Evolutionary conservation across 1,140 invertebrate genomes (phyloP).

Genomic region (Anoplolepis gracilipes): DNA sequence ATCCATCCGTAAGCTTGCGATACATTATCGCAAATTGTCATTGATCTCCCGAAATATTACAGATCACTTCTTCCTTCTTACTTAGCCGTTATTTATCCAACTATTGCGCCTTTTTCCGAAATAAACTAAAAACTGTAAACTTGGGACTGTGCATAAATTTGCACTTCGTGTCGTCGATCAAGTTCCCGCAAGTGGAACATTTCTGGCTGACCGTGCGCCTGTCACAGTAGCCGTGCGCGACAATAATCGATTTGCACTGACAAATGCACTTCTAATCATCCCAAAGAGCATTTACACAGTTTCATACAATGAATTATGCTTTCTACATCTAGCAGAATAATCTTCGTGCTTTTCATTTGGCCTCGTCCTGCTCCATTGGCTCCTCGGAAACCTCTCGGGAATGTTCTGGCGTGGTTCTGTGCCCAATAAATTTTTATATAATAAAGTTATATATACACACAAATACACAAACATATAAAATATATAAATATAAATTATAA

Average conservation of each 20-base stretch:
- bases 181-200: neutral
- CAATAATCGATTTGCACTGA: slow-evolving; percentile 34
- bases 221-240: slow-evolving; percentile 13
- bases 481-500: neutral
- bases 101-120: neutral
- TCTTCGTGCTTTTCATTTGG: slow-evolving; percentile 81
- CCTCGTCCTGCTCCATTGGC: slow-evolving; percentile 94
- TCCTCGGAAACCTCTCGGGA: slow-evolving; percentile 91
- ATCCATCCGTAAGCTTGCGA: neutral
- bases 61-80: slow-evolving; percentile 56
- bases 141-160: slow-evolving; percentile 7
- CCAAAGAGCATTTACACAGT: slow-evolving; percentile 56
- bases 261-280: slow-evolving; percentile 49
- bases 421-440: neutral
- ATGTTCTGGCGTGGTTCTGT: slow-evolving; percentile 87
- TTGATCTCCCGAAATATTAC: slow-evolving; percentile 23
- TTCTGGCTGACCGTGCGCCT: slow-evolving; percentile 10
- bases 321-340: slow-evolving; percentile 49
- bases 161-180: neutral
- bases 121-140: slow-evolving; percentile 7
- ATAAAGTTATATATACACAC: neutral
- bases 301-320: slow-evolving; percentile 18
- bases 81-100: slow-evolving; percentile 3
- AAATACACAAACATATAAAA: neutral
- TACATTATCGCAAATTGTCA: neutral